Percentiles rank a stretch among this genome's conserved stretches.
Conservation (phyloP, 1,140 invertebrate genomes). For the Uloborus diversus region DNA sequence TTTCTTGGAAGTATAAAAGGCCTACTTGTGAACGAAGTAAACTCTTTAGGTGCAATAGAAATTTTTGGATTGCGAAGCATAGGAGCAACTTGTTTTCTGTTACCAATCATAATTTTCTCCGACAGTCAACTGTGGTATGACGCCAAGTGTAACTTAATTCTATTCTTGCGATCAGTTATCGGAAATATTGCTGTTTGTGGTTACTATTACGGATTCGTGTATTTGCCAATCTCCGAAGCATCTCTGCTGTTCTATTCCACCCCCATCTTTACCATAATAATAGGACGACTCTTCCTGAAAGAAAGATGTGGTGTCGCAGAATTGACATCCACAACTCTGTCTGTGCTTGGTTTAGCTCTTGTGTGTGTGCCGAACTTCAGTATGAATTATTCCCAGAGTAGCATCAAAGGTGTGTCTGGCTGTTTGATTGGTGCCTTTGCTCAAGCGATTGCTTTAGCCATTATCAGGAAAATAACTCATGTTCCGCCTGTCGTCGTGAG, state of each 20-base stretch:
- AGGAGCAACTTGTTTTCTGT: conserved; percentile 5
- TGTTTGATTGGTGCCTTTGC: conserved; percentile 28
- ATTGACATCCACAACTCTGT: not conserved
- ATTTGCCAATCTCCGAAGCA: conserved; percentile 32
- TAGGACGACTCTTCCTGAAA: conserved; percentile 37
- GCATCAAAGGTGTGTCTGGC: conserved; percentile 19
- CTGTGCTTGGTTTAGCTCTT: not conserved
- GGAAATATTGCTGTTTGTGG: conserved; percentile 41
- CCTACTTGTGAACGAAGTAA: conserved; percentile 10
- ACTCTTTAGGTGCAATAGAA: conserved; percentile 29
- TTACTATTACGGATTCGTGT: conserved; percentile 38
- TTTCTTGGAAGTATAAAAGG: conserved; percentile 48
- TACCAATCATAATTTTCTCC: conserved; percentile 12
- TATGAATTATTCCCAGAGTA: not conserved
- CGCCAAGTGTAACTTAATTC: not conserved
- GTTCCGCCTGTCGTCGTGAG: conserved; percentile 22
- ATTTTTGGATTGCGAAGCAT: conserved; percentile 35
- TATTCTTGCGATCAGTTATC: not conserved
- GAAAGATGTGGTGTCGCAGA: conserved; percentile 14
- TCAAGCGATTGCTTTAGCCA: conserved; percentile 23
- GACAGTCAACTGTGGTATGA: conserved; percentile 11
- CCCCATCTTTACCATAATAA: conserved; percentile 31
- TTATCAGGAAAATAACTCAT: conserved; percentile 24
- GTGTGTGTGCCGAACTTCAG: conserved; percentile 18
- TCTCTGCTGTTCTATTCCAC: conserved; percentile 42